A percentile compares a stretch with the other conserved stretches of the same genome.
Evolutionary conservation across 2,888 invertebrate species (phyloP).

Genomic region (Habroteleia sp.): DNA sequence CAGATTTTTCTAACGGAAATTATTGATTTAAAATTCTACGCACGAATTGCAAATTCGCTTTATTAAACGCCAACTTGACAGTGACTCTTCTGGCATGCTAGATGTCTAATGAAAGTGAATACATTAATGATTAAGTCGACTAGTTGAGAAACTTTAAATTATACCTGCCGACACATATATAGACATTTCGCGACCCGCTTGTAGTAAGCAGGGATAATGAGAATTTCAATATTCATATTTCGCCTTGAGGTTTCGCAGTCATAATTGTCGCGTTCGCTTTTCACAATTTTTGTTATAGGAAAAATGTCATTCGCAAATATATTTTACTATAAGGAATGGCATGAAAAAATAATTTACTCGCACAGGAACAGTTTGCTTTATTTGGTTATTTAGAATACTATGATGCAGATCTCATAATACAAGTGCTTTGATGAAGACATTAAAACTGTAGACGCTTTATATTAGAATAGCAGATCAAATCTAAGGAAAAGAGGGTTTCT

Average conservation of each 20-base stretch:
- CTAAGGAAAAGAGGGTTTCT: constrained; percentile 3
- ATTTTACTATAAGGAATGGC: no score
- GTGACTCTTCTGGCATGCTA: constrained; percentile 54
- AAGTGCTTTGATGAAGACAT: constrained; percentile 20
- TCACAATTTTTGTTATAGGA: constrained; percentile 32
- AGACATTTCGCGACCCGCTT: constrained; percentile 60
- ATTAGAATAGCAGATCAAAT: constrained; percentile 24
- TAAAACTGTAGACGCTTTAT: constrained; percentile 13
- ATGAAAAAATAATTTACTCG: no score
- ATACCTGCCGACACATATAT: constrained; percentile 72
- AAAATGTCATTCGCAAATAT: constrained; percentile 2
- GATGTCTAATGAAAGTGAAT: constrained; percentile 72
- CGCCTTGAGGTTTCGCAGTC: constrained; percentile 60
- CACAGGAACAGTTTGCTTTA: neutral
- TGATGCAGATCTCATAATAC: constrained; percentile 20
- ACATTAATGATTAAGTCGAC: constrained; percentile 75
- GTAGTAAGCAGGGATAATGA: constrained; percentile 73
- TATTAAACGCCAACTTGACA: constrained; percentile 40
- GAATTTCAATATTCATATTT: constrained; percentile 79
- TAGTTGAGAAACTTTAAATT: constrained; percentile 78
- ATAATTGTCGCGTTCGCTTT: constrained; percentile 11
- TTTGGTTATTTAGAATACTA: neutral
- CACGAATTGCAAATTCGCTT: constrained; percentile 11
- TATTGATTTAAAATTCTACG: constrained; percentile 15
- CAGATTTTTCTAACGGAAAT: no score